A percentile compares a stretch with the other conserved stretches of the same genome.
Conservation (phyloP, 2,888 invertebrate genomes). For the Venustoraphidia nigricollis region DNA sequence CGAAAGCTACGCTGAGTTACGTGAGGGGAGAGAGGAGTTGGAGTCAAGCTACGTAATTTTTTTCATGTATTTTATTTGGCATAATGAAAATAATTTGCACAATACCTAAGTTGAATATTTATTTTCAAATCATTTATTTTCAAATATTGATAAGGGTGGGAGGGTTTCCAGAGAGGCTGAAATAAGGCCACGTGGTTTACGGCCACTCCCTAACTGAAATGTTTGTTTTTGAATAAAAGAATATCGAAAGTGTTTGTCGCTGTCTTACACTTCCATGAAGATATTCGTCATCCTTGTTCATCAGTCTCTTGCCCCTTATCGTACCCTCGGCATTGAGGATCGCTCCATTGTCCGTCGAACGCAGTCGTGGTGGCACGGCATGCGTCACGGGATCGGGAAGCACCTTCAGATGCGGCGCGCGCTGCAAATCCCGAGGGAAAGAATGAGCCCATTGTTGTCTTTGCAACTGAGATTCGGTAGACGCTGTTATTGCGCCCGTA, state of each 20-base stretch:
- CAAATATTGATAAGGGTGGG: no score
- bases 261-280: conserved; percentile 8
- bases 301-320: conserved; percentile 49
- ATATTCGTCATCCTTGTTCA: conserved; percentile 21
- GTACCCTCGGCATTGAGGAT: conserved; percentile 73
- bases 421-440: conserved; percentile 19
- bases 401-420: conserved; percentile 29
- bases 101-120: no score
- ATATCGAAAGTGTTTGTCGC: conserved; percentile 7
- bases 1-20: no score
- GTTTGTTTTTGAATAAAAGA: conserved; percentile 2
- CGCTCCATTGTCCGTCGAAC: conserved; percentile 69
- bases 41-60: no score
- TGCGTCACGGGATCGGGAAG: conserved; percentile 51
- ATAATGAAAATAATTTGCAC: no score
- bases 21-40: no score
- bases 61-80: no score
- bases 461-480: conserved; percentile 11
- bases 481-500: conserved; percentile 17
- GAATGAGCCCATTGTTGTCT: conserved; percentile 22
- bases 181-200: no score
- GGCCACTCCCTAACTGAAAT: no score
- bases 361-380: conserved; percentile 37
- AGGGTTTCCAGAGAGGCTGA: no score
- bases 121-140: no score